Conservation (phyloP, 2,797 vertebrate species). For the Aplochiton taeniatus region DNA sequence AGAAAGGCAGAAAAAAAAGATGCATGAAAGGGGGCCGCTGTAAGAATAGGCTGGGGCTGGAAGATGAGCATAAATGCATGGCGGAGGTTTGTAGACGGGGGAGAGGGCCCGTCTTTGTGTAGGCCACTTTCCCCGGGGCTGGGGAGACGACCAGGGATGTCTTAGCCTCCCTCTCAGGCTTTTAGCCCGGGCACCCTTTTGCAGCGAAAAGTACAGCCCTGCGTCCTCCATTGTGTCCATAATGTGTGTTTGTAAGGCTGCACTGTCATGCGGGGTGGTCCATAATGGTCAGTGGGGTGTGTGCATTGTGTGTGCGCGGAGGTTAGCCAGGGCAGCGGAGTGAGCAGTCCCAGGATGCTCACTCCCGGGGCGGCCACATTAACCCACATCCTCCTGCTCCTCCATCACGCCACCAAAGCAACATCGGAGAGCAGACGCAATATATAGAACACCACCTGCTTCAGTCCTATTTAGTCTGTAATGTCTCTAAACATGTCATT, state of each 20-base stretch:
- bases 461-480: conserved; percentile 61
- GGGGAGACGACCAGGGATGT: conserved; percentile 66
- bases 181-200: conserved; percentile 62
- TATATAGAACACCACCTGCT: conserved; percentile 37
- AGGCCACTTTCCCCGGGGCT: conserved; percentile 75
- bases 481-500: conserved; percentile 74
- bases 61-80: conserved; percentile 61
- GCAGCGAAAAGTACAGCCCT: conserved; percentile 74
- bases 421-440: conserved; percentile 56
- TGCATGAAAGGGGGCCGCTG: conserved; percentile 65
- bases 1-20: conserved; percentile 43
- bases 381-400: conserved; percentile 72
- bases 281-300: conserved; percentile 15
- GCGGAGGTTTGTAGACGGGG: conserved; percentile 26
- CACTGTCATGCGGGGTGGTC: conserved; percentile 65
- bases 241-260: conserved; percentile 69
- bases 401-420: conserved; percentile 69
- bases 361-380: conserved; percentile 70
- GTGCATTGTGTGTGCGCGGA: conserved; percentile 30
- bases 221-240: conserved; percentile 65
- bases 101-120: conserved; percentile 64
- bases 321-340: conserved; percentile 64
- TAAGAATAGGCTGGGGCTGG: conserved; percentile 54
- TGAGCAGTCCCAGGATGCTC: conserved; percentile 71
- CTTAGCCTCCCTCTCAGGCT: conserved; percentile 66